Conservation (phyloP, 2,888 invertebrate genomes). For the Oxytorus armatus region DNA sequence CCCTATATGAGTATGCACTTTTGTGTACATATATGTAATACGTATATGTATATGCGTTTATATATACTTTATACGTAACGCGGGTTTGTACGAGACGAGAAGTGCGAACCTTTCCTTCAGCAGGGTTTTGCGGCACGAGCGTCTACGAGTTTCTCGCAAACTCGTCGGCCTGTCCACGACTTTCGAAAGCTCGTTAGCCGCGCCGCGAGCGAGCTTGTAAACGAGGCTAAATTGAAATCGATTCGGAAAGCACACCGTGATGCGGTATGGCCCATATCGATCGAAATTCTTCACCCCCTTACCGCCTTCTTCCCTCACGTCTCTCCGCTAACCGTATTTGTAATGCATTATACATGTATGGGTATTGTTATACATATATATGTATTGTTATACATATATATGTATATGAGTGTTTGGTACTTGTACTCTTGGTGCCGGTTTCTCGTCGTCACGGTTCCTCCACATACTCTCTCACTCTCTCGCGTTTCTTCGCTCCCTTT, state of each 20-base stretch:
- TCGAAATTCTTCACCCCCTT: too few species aligned
- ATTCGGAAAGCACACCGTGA: constrained; percentile 73
- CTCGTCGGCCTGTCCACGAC: constrained; percentile 83
- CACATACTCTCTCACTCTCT: background rate
- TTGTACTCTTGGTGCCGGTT: constrained; percentile 41
- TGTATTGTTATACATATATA: background rate
- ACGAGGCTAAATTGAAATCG: constrained; percentile 84
- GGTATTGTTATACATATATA: constrained; percentile 7
- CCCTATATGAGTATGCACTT: background rate
- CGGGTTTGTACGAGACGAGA: constrained; percentile 30
- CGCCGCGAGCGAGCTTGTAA: constrained; percentile 79
- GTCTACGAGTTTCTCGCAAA: constrained; percentile 74
- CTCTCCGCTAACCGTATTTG: constrained; percentile 43
- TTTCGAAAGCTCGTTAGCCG: constrained; percentile 84
- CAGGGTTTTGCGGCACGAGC: constrained; percentile 55
- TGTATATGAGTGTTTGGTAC: constrained; percentile 9
- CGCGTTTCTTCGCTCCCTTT: constrained; percentile 39
- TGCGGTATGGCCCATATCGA: constrained; percentile 65
- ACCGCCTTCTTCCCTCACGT: too few species aligned
- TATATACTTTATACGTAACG: constrained; percentile 14
- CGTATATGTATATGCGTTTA: constrained; percentile 2
- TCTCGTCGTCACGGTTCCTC: constrained; percentile 38
- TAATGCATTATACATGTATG: constrained; percentile 26
- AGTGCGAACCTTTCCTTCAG: constrained; percentile 50
- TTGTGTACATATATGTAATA: constrained; percentile 8